Conservation (phyloP, 2,888 invertebrate genomes). For the Plusia festucae region DNA sequence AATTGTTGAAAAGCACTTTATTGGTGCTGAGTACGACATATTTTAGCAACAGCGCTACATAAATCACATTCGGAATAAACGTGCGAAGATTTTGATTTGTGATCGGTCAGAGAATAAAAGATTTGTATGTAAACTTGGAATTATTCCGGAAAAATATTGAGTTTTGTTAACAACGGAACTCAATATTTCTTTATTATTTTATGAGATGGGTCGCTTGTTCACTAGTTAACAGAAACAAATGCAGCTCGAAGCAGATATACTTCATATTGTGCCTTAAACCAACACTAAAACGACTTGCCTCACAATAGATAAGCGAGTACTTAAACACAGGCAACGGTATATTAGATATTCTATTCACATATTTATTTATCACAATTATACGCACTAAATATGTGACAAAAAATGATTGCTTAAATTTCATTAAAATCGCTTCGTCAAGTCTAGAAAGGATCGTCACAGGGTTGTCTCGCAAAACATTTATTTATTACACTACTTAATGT, state of each 20-base stretch:
- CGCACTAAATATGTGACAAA: constrained; percentile 72
- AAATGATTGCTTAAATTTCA: constrained; percentile 83
- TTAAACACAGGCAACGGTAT: too few relatives aligned
- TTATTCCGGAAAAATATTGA: constrained; percentile 47
- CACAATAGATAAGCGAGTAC: too few relatives aligned
- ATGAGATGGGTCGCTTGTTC: too few relatives aligned
- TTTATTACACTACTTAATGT: too few relatives aligned
- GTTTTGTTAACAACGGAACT: too few relatives aligned
- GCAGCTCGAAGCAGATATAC: too few relatives aligned
- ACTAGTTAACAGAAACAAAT: too few relatives aligned
- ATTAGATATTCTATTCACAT: too few relatives aligned
- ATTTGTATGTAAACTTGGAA: constrained; percentile 54
- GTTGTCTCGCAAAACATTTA: constrained; percentile 59
- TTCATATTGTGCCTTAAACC: too few relatives aligned
- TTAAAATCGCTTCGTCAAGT: constrained; percentile 85
- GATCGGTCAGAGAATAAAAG: constrained; percentile 54
- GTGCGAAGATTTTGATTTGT: constrained; percentile 74
- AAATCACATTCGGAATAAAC: constrained; percentile 72
- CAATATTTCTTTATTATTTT: too few relatives aligned
- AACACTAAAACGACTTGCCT: too few relatives aligned
- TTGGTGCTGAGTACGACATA: constrained; percentile 71
- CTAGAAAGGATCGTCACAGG: constrained; percentile 71
- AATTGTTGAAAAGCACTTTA: constrained; percentile 47
- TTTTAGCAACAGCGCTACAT: constrained; percentile 75
- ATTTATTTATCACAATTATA: too few relatives aligned